These are phyloP conservation scores for Pipistrellus pygmaeus DNA, from an alignment of 2,797 vertebrate species.

Conservation along the genomic window DNA sequence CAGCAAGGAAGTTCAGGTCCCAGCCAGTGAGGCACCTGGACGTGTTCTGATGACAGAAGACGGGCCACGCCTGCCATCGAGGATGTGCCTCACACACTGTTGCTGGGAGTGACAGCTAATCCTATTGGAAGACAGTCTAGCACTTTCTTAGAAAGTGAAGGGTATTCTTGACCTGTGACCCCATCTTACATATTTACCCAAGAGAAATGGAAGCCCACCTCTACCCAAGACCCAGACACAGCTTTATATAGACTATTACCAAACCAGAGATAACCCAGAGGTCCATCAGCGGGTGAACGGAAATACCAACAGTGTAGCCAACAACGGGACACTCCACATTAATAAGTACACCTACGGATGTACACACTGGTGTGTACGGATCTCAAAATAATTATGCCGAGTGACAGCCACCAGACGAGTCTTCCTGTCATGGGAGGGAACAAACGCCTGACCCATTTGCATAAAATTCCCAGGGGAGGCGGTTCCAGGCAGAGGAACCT, in stretches of 20 bases:
- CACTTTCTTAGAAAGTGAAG: neutral
- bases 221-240: neutral
- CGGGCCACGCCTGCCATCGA: neutral
- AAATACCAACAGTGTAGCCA: neutral
- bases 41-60: neutral
- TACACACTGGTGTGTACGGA: neutral
- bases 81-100: neutral
- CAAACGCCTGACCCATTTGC: neutral
- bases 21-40: neutral
- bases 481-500: neutral
- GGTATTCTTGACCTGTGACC: neutral
- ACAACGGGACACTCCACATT: neutral
- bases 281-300: neutral
- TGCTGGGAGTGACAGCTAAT: neutral
- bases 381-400: neutral
- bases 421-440: neutral
- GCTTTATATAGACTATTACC: neutral
- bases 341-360: neutral
- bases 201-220: neutral
- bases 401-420: neutral
- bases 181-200: neutral
- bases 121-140: neutral
- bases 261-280: neutral
- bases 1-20: neutral
- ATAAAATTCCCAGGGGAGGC: neutral